phyloP scores from a whole-genome alignment of 2,797 vertebrate species.

The Mallotus villosus region DNA sequence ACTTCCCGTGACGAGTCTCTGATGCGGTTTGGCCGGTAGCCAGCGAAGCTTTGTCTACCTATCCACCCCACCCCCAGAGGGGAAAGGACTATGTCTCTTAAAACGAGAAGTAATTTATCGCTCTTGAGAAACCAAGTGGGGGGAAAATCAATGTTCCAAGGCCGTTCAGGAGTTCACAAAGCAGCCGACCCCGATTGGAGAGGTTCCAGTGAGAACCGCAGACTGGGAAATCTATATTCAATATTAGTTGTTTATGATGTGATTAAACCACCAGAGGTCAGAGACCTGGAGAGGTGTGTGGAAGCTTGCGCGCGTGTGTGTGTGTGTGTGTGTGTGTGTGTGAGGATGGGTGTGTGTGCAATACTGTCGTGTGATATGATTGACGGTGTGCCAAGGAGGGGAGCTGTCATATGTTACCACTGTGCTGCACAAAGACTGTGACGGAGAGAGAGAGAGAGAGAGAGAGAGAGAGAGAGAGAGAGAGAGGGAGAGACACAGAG shows the following conservation, averaged over 20 bases:
- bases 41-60: background rate
- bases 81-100: background rate
- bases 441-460: background rate
- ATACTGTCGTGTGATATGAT: constrained; percentile 24
- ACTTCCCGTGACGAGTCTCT: background rate
- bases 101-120: background rate
- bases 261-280: background rate
- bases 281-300: constrained; percentile 4
- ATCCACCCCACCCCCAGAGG: background rate
- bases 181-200: constrained; percentile 33
- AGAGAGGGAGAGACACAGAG: too few species aligned
- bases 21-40: background rate
- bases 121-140: background rate
- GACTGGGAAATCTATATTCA: constrained; percentile 21
- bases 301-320: background rate
- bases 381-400: constrained; percentile 56
- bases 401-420: constrained; percentile 65
- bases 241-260: constrained; percentile 13
- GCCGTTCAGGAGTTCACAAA: constrained; percentile 35
- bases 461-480: too few species aligned
- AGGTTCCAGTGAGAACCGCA: constrained; percentile 24
- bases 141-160: constrained; percentile 13
- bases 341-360: constrained; percentile 2
- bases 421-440: constrained; percentile 30
- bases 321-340: constrained; percentile 5